Conservation (phyloP, 1,140 invertebrate genomes). For the Drosophila guanche region DNA sequence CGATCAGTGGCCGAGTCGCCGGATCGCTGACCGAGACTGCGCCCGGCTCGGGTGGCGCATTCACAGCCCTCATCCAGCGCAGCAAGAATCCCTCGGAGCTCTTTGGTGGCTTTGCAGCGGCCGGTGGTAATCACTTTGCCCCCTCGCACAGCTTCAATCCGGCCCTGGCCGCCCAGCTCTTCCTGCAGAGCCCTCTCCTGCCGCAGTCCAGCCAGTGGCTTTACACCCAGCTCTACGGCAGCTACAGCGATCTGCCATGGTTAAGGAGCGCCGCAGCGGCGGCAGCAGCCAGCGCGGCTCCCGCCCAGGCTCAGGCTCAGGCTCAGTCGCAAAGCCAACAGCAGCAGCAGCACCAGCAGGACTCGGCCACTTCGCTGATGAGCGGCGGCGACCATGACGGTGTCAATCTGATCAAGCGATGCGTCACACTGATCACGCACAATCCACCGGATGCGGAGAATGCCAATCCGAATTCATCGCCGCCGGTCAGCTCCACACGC, state of each 20-base stretch:
- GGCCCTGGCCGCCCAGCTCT: conserved; percentile 88
- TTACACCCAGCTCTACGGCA: conserved; percentile 88
- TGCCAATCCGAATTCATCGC: conserved; percentile 78
- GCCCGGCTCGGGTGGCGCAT: conserved; percentile 64
- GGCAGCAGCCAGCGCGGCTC: conserved; percentile 15
- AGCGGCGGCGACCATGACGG: conserved; percentile 43
- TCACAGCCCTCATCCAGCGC: conserved; percentile 79
- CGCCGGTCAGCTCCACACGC: conserved; percentile 77
- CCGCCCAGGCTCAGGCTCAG: conserved; percentile 3
- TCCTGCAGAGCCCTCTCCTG: conserved; percentile 88
- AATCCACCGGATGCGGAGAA: conserved; percentile 74
- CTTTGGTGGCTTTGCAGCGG: conserved; percentile 83
- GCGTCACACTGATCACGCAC: conserved; percentile 79
- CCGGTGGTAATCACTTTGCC: conserved; percentile 61
- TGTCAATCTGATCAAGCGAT: conserved; percentile 76
- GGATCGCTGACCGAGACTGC: conserved; percentile 4
- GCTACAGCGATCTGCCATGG: conserved; percentile 87
- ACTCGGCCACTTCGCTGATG: conserved; percentile 3
- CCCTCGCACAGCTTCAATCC: conserved; percentile 86
- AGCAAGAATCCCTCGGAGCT: conserved; percentile 74
- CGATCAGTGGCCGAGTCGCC: conserved; percentile 2
- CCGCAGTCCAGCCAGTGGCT: conserved; percentile 90
- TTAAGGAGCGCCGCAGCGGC: conserved; percentile 74
- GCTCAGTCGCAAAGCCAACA: too few species aligned
- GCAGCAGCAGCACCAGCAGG: neutral